phyloP scores from a whole-genome alignment of 2,888 invertebrate genomes.

The Dermolepida albohirtum region DNA sequence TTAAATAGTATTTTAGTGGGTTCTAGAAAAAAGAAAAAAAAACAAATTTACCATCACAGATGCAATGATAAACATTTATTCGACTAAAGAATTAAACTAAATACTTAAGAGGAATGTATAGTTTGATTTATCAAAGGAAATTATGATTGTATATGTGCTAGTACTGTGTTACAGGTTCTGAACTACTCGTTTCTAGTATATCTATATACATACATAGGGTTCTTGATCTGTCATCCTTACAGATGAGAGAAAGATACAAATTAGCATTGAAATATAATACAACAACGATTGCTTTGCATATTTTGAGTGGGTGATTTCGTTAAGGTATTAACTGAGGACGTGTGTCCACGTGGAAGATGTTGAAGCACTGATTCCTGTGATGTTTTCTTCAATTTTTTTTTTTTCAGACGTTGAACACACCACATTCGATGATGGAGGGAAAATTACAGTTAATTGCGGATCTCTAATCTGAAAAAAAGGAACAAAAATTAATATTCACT shows the following conservation, averaged over 20 bases:
- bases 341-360: too few relatives aligned
- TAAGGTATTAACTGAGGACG: background rate
- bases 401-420: background rate
- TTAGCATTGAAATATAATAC: too few relatives aligned
- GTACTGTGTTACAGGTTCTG: constrained; percentile 32
- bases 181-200: background rate
- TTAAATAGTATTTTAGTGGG: background rate
- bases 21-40: constrained; percentile 11
- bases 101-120: background rate
- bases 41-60: constrained; percentile 34
- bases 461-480: constrained; percentile 28
- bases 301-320: too few relatives aligned
- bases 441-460: constrained; percentile 11
- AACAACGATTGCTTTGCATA: too few relatives aligned
- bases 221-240: too few relatives aligned
- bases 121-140: constrained; percentile 1
- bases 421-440: background rate
- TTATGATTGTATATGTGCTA: background rate
- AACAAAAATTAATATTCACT: too few relatives aligned
- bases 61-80: constrained; percentile 36
- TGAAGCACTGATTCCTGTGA: background rate
- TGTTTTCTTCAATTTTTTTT: constrained; percentile 3
- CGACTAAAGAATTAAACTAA: constrained; percentile 17
- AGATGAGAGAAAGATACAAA: too few relatives aligned
- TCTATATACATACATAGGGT: background rate